Conservation (phyloP, 2,797 vertebrate species). For the Sciurus carolinensis region DNA sequence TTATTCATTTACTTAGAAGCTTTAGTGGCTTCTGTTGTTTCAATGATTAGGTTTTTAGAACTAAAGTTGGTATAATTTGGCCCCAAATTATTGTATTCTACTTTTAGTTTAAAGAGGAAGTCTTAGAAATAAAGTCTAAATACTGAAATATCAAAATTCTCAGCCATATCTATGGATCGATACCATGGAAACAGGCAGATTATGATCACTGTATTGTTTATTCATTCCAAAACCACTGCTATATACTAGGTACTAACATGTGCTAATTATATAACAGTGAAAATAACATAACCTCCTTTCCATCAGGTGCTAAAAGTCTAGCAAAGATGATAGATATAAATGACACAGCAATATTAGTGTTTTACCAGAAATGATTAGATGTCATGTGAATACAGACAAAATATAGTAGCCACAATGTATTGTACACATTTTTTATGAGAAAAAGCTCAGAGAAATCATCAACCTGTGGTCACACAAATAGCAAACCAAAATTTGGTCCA, state of each 20-base stretch:
- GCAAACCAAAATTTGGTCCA: neutral
- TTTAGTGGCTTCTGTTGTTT: neutral
- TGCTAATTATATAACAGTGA: neutral
- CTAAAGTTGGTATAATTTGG: neutral
- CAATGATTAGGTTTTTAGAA: neutral
- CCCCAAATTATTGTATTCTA: neutral
- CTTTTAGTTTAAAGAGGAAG: conserved; percentile 46
- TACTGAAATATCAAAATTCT: neutral
- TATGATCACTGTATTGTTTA: neutral
- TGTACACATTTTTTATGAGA: neutral
- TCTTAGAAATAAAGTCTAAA: neutral
- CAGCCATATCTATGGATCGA: neutral
- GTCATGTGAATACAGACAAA: neutral
- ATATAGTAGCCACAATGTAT: neutral
- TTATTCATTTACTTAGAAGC: neutral
- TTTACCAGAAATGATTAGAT: neutral
- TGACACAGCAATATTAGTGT: neutral
- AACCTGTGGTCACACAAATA: neutral
- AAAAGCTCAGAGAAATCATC: neutral
- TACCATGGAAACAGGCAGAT: neutral
- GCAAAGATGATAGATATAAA: neutral
- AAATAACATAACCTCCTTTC: neutral
- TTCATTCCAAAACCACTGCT: neutral
- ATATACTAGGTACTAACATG: neutral
- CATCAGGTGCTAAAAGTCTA: neutral